phyloP scores from a whole-genome alignment of 2,797 vertebrate genomes.

The Prunella strophiata region DNA sequence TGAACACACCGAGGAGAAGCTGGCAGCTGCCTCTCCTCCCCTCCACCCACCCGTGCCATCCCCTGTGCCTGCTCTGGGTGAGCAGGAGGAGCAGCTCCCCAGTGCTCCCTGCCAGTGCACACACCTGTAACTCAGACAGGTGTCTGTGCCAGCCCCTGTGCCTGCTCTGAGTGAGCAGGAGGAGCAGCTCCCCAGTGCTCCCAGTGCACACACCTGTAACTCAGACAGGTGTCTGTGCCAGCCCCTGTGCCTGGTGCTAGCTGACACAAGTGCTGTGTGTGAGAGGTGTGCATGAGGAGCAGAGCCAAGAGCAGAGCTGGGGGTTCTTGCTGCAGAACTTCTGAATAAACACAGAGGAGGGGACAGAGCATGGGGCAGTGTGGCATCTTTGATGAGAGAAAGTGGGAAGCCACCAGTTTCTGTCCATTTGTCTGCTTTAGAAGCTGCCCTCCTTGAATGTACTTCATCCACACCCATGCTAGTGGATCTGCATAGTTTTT shows the following conservation, averaged over 20 bases:
- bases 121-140: neutral
- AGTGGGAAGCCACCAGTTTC: neutral
- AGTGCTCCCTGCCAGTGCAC: neutral
- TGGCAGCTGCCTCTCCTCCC: neutral
- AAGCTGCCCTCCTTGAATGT: neutral
- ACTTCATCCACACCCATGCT: neutral
- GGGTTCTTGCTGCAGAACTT: neutral
- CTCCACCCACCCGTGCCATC: rapidly evolving
- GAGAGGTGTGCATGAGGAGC: neutral
- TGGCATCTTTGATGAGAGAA: neutral
- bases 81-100: neutral
- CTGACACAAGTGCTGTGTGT: neutral
- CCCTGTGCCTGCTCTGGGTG: neutral
- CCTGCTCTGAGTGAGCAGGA: neutral
- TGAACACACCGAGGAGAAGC: neutral
- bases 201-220: neutral
- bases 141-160: neutral
- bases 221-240: neutral
- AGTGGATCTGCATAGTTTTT: neutral
- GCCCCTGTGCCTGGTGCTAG: neutral
- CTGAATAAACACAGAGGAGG: rapidly evolving
- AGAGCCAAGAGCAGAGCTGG: neutral
- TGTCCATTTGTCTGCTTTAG: neutral
- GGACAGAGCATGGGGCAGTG: rapidly evolving
- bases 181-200: neutral